These are phyloP conservation scores for Raja brachyura DNA, from an alignment of 2,113 vertebrate species.

Conservation along the genomic window DNA sequence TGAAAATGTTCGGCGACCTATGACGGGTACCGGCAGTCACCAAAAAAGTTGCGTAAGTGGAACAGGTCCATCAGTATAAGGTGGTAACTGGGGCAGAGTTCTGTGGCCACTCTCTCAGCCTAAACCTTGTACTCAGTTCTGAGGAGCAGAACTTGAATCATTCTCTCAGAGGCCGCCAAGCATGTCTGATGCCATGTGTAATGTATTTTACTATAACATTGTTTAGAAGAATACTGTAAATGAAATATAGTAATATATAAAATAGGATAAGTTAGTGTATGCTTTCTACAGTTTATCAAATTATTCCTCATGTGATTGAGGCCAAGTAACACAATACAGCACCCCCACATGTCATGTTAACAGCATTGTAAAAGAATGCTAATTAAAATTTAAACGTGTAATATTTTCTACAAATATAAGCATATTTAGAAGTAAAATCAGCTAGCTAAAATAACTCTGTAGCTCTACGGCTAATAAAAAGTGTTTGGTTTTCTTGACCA, in stretches of 20 bases:
- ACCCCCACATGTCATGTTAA: not conserved
- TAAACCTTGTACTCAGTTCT: not conserved
- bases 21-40: too few species aligned
- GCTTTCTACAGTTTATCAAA: not conserved
- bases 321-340: constrained; percentile 3
- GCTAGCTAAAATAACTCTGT: not conserved
- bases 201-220: not conserved
- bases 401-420: constrained; percentile 8
- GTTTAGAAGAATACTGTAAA: not conserved
- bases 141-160: not conserved
- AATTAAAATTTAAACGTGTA: not conserved
- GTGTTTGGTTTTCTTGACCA: not conserved
- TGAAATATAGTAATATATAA: not conserved
- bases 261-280: not conserved
- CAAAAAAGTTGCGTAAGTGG: too few species aligned
- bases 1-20: too few species aligned
- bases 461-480: not conserved
- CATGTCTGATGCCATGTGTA: not conserved
- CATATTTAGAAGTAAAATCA: not conserved
- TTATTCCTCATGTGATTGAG: not conserved
- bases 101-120: not conserved
- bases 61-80: not conserved
- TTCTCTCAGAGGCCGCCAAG: not conserved
- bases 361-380: constrained; percentile 22
- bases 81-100: not conserved